Percentiles rank a stretch among this genome's conserved stretches.
Conservation (phyloP, 2,888 invertebrate genomes). For the Mythimna loreyi region DNA sequence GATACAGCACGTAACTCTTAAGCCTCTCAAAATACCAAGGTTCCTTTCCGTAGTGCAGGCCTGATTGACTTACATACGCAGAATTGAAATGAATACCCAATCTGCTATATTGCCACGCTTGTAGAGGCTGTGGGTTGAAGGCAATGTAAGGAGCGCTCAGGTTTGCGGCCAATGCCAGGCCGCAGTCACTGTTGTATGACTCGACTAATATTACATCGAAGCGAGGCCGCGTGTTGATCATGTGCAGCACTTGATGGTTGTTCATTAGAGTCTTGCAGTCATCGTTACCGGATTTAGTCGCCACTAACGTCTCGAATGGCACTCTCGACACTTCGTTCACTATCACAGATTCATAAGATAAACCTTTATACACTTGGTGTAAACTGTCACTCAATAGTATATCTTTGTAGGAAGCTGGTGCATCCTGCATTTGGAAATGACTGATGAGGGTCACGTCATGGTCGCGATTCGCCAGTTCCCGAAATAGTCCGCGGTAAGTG, state of each 20-base stretch:
- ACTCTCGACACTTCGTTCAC: conserved; percentile 86
- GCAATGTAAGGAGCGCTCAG: conserved; percentile 92
- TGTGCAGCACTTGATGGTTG: conserved; percentile 89
- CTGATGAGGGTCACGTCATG: conserved; percentile 90
- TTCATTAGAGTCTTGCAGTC: conserved; percentile 88
- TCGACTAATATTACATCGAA: conserved; percentile 94
- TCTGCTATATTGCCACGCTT: conserved; percentile 89
- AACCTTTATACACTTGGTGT: conserved; percentile 82
- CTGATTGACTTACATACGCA: conserved; percentile 85
- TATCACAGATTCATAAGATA: conserved; percentile 88
- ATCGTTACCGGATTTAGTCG: conserved; percentile 87
- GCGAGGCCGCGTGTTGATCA: conserved; percentile 86
- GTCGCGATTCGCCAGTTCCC: conserved; percentile 86
- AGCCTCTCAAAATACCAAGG: conserved; percentile 87
- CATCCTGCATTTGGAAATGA: conserved; percentile 85
- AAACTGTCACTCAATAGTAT: conserved; percentile 82
- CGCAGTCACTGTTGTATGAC: conserved; percentile 94
- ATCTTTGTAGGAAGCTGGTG: conserved; percentile 89
- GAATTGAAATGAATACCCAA: conserved; percentile 89
- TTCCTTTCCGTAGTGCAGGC: conserved; percentile 83
- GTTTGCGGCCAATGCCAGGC: conserved; percentile 92
- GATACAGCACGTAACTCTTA: conserved; percentile 83
- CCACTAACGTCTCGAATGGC: conserved; percentile 86
- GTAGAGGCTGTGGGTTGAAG: conserved; percentile 89
- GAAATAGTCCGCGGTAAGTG: conserved; percentile 87